Evolutionary conservation across 1,140 invertebrate genomes (phyloP), one percentile per base, ranked within the genome.

Genomic region (Harpegnathos saltator): DNA sequence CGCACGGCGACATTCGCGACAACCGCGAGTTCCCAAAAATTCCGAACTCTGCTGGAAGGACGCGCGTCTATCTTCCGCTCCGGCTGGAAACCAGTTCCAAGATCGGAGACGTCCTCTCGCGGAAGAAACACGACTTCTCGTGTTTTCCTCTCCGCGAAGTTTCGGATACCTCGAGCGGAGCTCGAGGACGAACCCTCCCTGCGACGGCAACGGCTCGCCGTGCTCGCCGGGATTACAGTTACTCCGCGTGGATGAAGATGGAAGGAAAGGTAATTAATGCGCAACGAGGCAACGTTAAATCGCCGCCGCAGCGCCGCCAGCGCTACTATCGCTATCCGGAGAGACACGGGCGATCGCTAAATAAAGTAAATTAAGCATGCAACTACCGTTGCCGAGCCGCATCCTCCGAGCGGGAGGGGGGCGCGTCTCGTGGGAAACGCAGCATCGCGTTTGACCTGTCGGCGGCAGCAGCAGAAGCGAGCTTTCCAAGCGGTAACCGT

Each of bases 371-470:
- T 68, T 26, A 50, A 69, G 22, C 44, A 59, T 22, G 50, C 59
- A 69, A 66, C n/a, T 44, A 80, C 66, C 63, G 62, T 69, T 78
- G 75, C 63, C 38, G 38, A 58, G 58, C 50, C 69, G 33, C 65
- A 69, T 44, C 4, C n/a, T 56, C 26, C 58, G 19, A 66, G 38
- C 29, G 38, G 48, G 24, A 33, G 14, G 26, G 26, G 22, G 62
- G 29, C 22, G 22, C 63, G 22, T 19, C 52, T 78, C 65, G 65
- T 69, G 75, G 52, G 75, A 80, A 80, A 71, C 38, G 22, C 33
- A 58, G 63, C 26, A 56, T 58, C 56, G 7, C 63, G 63, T 78
- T 78, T 29, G 38, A 58, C 61, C 63, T 54, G 44, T 1, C 29
- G 29, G 19, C 54, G 33, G 71, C 33, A n/a, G 19, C 58, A 19